These are phyloP conservation scores for Hippopotamus amphibius DNA, from an alignment of 2,113 vertebrate species.

Conservation along the genomic window DNA sequence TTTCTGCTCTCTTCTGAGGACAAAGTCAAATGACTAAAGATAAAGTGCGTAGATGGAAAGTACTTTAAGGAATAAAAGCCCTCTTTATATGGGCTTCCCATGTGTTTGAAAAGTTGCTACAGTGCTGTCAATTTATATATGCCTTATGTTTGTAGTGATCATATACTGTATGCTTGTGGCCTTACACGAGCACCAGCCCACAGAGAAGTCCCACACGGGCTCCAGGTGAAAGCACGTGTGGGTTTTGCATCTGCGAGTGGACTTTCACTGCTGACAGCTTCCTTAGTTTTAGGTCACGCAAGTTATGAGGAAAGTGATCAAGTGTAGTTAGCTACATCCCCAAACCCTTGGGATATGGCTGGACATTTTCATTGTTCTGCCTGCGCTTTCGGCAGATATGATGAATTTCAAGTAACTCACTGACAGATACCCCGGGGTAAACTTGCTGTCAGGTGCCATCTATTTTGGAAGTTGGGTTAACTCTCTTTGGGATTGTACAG, in stretches of 20 bases:
- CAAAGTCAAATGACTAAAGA: not conserved
- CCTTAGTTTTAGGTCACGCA: not conserved
- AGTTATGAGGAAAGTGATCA: not conserved
- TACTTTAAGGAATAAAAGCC: not conserved
- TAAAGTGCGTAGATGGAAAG: not conserved
- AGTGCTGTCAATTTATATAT: not conserved
- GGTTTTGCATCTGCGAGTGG: too few relatives aligned
- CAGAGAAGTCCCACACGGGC: not conserved
- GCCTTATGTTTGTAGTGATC: not conserved
- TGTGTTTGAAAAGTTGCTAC: not conserved
- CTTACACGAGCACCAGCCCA: not conserved
- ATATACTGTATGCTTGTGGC: not conserved
- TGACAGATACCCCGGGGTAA: not conserved
- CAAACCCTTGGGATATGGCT: not conserved
- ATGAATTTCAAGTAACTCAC: rapidly evolving
- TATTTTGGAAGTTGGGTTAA: not conserved
- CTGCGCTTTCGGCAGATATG: not conserved
- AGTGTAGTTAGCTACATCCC: not conserved
- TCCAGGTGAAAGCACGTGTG: not conserved
- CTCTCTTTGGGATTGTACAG: not conserved
- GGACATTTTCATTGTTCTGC: not conserved
- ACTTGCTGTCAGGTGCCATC: not conserved
- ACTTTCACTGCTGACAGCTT: not conserved
- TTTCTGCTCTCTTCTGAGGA: not conserved
- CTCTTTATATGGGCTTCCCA: not conserved